phyloP scores from a whole-genome alignment of 2,888 invertebrate species.

The Polydrusus cervinus region DNA sequence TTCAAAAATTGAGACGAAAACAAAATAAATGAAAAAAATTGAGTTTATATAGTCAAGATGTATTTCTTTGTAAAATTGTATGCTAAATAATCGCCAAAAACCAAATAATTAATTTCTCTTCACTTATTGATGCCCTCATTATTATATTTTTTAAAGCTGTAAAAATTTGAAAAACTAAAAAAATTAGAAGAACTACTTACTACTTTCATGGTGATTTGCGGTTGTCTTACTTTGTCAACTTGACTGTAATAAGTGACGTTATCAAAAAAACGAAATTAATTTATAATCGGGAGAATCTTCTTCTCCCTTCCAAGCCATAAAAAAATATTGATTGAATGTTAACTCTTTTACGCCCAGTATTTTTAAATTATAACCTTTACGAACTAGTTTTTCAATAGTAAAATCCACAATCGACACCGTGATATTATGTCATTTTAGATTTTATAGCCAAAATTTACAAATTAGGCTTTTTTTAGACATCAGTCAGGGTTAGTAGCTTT shows the following conservation, averaged over 20 bases:
- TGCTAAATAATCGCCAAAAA: no score
- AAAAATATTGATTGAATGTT: conserved; percentile 3
- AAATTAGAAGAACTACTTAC: conserved; percentile 9
- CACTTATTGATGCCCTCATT: no score
- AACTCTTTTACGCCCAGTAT: neutral
- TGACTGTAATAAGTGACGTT: neutral
- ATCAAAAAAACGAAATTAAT: conserved; percentile 5
- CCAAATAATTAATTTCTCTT: no score
- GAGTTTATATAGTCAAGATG: no score
- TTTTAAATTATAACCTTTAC: conserved; percentile 6
- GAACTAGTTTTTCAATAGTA: neutral
- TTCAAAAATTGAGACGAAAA: no score
- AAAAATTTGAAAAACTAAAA: no score
- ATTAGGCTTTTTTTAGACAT: conserved; percentile 13
- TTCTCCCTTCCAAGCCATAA: neutral
- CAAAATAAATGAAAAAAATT: no score
- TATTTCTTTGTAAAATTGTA: no score
- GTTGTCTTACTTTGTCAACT: conserved; percentile 8
- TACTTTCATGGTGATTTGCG: conserved; percentile 14
- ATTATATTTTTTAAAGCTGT: no score
- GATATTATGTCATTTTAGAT: conserved; percentile 19
- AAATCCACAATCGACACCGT: neutral
- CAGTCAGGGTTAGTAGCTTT: conserved; percentile 21
- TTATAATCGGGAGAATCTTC: neutral
- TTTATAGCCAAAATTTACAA: conserved; percentile 22